Evolutionary conservation across 2,888 invertebrate genomes (phyloP).

Genomic region (Falcaria lacertinaria): DNA sequence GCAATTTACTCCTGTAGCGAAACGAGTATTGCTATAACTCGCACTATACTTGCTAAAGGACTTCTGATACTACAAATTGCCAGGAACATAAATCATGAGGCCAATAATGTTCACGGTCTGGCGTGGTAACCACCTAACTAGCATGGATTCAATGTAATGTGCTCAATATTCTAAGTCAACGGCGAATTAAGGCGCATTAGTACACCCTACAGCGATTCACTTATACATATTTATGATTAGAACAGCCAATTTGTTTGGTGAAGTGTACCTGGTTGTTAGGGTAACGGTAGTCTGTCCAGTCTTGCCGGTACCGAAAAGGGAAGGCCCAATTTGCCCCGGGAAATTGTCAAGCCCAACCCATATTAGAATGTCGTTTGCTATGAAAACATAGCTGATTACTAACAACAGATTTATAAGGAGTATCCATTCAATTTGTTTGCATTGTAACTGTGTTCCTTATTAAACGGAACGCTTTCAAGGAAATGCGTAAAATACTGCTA

Average conservation of each 20-base stretch:
- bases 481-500: too few relatives aligned
- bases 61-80: constrained; percentile 56
- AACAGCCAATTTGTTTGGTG: constrained; percentile 47
- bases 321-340: constrained; percentile 44
- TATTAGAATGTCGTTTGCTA: constrained; percentile 27
- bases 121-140: constrained; percentile 37
- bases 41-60: constrained; percentile 26
- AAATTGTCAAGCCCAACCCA: constrained; percentile 40
- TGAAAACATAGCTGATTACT: constrained; percentile 26
- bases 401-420: constrained; percentile 25
- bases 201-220: constrained; percentile 50
- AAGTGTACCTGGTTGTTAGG: constrained; percentile 34
- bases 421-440: constrained; percentile 24
- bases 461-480: background rate
- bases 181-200: constrained; percentile 61
- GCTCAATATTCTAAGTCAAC: constrained; percentile 49
- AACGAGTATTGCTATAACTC: too few relatives aligned
- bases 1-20: too few relatives aligned
- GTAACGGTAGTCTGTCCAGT: constrained; percentile 40
- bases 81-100: constrained; percentile 46
- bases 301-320: constrained; percentile 44
- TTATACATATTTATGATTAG: constrained; percentile 66
- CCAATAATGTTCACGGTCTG: constrained; percentile 49
- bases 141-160: constrained; percentile 59
- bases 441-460: constrained; percentile 15